These are phyloP conservation scores for Adineta ricciae DNA, from an alignment of 2,888 invertebrate species.

Conservation along the genomic window DNA sequence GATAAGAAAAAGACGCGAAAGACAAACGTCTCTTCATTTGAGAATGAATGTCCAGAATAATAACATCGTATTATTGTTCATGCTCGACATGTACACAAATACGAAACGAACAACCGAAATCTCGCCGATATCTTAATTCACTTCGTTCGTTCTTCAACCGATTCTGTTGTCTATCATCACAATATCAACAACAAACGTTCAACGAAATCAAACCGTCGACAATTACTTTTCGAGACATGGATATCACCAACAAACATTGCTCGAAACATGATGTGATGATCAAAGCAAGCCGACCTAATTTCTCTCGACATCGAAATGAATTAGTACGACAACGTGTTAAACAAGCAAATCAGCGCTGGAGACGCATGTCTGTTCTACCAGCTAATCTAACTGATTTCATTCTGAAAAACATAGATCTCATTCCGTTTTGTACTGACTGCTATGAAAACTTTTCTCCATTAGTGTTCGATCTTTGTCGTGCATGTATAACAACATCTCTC, in stretches of 20 bases:
- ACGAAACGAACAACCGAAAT: background rate
- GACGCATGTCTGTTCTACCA: background rate
- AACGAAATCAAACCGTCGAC: background rate
- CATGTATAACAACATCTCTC: background rate
- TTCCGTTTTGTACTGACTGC: background rate
- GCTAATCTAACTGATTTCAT: background rate
- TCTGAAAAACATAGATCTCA: background rate
- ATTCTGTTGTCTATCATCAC: background rate
- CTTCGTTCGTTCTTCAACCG: background rate
- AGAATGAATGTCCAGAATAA: background rate
- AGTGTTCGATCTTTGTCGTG: background rate
- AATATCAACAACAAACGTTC: background rate
- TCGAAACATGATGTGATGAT: background rate
- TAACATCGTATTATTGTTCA: background rate
- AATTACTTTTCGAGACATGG: background rate
- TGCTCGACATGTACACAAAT: constrained; percentile 17
- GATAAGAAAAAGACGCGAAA: background rate
- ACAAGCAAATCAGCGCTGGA: constrained; percentile 2
- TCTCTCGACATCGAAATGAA: background rate
- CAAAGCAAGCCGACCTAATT: background rate
- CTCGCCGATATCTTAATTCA: background rate
- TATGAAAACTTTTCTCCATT: background rate
- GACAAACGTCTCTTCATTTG: background rate
- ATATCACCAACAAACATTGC: constrained; percentile 8
- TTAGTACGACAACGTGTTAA: background rate